Percentiles rank a stretch among this genome's conserved stretches.
Evolutionary conservation across 2,113 vertebrate species (phyloP).

Genomic region (Fulmarus glacialis): DNA sequence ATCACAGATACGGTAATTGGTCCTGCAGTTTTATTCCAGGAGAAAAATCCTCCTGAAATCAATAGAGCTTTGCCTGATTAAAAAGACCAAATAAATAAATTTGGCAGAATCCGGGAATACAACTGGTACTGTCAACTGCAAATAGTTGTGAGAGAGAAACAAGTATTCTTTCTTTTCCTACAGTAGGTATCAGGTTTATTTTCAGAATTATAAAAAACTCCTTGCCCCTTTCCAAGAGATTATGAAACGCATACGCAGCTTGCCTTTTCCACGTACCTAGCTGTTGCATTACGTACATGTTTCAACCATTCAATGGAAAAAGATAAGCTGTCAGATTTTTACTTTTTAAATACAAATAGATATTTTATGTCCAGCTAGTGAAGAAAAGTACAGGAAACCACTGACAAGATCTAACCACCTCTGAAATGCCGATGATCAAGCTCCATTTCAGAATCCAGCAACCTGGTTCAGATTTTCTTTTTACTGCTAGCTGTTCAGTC

Average conservation of each 20-base stretch:
- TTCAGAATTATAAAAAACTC: not conserved
- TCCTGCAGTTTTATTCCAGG: not conserved
- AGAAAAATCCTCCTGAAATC: not conserved
- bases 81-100: not conserved
- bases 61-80: not conserved
- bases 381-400: not conserved
- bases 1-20: not conserved
- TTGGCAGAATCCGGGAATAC: not conserved
- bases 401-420: not conserved
- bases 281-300: not conserved
- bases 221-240: not conserved
- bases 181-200: not conserved
- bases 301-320: not conserved
- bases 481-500: not conserved
- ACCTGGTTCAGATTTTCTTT: not conserved
- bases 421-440: constrained; percentile 1
- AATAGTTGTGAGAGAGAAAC: not conserved
- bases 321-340: not conserved
- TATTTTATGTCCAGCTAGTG: not conserved
- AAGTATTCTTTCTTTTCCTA: not conserved
- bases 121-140: not conserved
- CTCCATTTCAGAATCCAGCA: not conserved
- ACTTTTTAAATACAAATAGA: not conserved
- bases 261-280: not conserved
- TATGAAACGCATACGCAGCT: not conserved